These are phyloP conservation scores for Coenonympha arcania DNA, from an alignment of 2,888 invertebrate genomes.

Conservation along the genomic window DNA sequence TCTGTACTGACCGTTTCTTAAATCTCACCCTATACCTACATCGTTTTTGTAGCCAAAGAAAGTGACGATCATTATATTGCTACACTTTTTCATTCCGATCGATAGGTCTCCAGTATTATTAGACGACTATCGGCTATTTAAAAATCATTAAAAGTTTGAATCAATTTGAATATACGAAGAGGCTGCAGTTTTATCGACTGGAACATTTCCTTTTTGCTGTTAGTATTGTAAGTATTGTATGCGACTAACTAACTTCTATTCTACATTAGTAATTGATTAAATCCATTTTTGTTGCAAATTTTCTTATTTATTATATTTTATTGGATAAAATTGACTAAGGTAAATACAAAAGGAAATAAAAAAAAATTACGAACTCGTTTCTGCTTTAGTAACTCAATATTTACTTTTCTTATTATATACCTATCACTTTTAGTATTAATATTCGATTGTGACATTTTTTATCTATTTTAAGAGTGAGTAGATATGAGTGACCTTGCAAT, in stretches of 20 bases:
- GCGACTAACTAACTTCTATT: background rate
- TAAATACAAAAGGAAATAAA: too few relatives aligned
- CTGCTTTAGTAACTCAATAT: too few relatives aligned
- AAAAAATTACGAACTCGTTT: too few relatives aligned
- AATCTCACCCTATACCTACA: background rate
- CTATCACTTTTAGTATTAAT: too few relatives aligned
- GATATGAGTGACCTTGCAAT: too few relatives aligned
- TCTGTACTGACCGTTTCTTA: background rate
- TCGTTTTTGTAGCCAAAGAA: conserved; percentile 50
- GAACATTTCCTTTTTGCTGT: background rate
- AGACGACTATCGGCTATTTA: conserved; percentile 16
- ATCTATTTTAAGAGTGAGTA: too few relatives aligned
- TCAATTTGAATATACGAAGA: conserved; percentile 16
- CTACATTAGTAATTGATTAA: too few relatives aligned
- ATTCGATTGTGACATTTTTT: too few relatives aligned
- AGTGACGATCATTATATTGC: conserved; percentile 56
- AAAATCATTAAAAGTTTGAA: conserved; percentile 11
- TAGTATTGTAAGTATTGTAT: background rate
- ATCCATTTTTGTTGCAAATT: too few relatives aligned
- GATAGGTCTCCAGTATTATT: conserved; percentile 9
- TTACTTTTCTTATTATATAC: too few relatives aligned
- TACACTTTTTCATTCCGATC: conserved; percentile 39
- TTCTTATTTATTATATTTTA: too few relatives aligned
- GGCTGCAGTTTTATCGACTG: background rate
- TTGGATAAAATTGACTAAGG: too few relatives aligned